Evolutionary conservation across 2,888 invertebrate genomes (phyloP), one percentile per base, ranked within the genome.

Genomic region (Himalopsyche japonica): DNA sequence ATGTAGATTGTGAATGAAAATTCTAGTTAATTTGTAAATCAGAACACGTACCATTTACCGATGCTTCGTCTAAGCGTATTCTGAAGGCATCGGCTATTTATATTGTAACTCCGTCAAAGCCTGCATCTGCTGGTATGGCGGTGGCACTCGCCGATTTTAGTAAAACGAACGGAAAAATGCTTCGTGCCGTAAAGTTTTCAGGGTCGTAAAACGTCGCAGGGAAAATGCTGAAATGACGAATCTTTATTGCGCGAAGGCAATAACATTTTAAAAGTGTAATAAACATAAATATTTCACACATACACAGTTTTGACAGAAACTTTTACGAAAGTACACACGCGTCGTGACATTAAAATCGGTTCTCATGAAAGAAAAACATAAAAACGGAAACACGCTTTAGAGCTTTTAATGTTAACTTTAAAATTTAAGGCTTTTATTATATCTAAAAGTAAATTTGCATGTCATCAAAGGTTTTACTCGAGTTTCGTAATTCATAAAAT

Each of bases 251-350:
- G 27, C 70, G 70, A 70, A 30, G 70, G 70, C 70, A 70, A 70
- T 70, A 70, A 70, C 70, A 70, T 70, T 70, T 70, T 70, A 70
- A 70, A 70, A 70, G 70, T 70, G 70, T 70, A 70, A 70, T 70
- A 70, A 70, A 70, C 70, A 70, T 70, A 70, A 70, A 70, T 70
- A 70, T 70, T 70, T 70, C 70, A 70, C 70, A 70, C 70, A 70
- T 70, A 70, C 70, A 70, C 70, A 70, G 30, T 70, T 70, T 70
- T 27, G 24, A 70, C 70, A 27, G 70, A 70, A 70, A 70, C 70
- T 70, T 70, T 70, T 70, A 70, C 70, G 27, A 27, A 70, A 70
- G 70, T 70, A 70, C 70, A 70, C 30, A 70, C 30, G 70, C 70
- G 70, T 15, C 70, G 70, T 15, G 30, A 27, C 70, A 27, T 70